Conservation (phyloP, 2,113 vertebrate genomes). For the Dascyllus trimaculatus region DNA sequence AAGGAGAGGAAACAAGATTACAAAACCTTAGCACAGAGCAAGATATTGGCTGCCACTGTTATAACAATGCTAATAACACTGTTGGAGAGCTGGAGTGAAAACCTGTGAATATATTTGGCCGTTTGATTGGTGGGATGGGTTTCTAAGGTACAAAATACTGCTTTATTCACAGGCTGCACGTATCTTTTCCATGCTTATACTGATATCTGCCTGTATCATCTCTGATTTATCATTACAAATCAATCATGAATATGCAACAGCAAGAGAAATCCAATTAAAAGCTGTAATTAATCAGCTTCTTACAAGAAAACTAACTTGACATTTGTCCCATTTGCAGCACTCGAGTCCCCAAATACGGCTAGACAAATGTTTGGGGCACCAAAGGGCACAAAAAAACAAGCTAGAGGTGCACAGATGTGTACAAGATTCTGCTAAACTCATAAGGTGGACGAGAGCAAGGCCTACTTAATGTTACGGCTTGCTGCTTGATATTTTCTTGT, state of each 20-base stretch:
- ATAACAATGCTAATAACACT: slow-evolving; percentile 16
- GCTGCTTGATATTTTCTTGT: slow-evolving; percentile 28
- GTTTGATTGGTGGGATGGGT: not conserved
- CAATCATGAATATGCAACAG: not conserved
- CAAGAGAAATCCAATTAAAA: not conserved
- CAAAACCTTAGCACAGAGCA: slow-evolving; percentile 50
- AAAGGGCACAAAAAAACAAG: not conserved
- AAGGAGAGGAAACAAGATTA: slow-evolving; percentile 66
- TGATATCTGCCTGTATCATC: not conserved
- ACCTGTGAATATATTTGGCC: not conserved
- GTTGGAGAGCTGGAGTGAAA: not conserved
- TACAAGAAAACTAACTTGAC: not conserved
- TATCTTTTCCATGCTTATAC: too few relatives aligned
- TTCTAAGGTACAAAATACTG: not conserved
- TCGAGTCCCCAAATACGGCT: not conserved
- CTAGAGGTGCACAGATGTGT: not conserved
- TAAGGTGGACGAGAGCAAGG: not conserved
- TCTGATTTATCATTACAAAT: not conserved
- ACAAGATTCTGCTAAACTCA: slow-evolving; percentile 6
- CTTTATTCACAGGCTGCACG: too few relatives aligned
- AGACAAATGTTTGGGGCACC: not conserved
- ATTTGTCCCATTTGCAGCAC: not conserved
- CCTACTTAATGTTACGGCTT: slow-evolving; percentile 27
- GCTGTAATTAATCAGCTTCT: not conserved
- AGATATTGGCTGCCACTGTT: slow-evolving; percentile 51